Evolutionary conservation across 2,888 invertebrate species (phyloP).

Genomic region (Aporophyla lueneburgensis): DNA sequence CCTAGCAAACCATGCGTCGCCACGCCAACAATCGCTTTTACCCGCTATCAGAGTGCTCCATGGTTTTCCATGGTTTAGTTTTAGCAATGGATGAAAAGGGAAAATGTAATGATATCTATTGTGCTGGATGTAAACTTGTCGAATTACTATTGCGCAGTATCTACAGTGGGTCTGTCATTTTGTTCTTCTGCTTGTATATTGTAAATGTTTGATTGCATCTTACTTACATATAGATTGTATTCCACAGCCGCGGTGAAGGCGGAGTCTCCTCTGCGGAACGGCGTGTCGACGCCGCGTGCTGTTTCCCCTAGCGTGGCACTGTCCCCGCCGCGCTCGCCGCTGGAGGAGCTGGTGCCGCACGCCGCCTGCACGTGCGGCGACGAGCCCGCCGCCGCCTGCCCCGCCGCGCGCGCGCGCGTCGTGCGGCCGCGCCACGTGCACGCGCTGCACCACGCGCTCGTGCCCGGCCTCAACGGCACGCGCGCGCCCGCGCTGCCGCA

Average conservation of each 20-base stretch:
- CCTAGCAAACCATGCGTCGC: too few species aligned
- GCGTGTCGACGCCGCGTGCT: conserved; percentile 63
- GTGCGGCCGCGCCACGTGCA: conserved; percentile 89
- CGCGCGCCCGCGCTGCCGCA: conserved; percentile 84
- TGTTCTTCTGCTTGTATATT: too few species aligned
- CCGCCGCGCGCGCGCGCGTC: conserved; percentile 80
- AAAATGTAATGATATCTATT: too few species aligned
- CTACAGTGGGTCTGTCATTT: too few species aligned
- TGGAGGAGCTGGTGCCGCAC: conserved; percentile 79
- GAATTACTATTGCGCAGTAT: too few species aligned
- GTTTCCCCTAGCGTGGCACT: conserved; percentile 60
- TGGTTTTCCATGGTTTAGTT: too few species aligned
- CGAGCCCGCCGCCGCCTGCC: conserved; percentile 73
- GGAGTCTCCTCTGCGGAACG: conserved; percentile 86
- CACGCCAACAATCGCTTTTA: too few species aligned
- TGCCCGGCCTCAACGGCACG: conserved; percentile 92
- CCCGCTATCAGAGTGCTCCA: too few species aligned
- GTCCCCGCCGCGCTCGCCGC: conserved; percentile 69
- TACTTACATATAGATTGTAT: background rate
- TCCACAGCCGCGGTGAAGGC: conserved; percentile 74
- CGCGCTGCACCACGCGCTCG: conserved; percentile 88
- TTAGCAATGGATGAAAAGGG: too few species aligned
- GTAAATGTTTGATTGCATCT: too few species aligned
- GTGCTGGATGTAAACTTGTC: too few species aligned
- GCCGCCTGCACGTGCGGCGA: conserved; percentile 81